A percentile compares a stretch with the other conserved stretches of the same genome.
Evolutionary conservation across 2,113 vertebrate species (phyloP).

Genomic region (Clarias macrocephalus): DNA sequence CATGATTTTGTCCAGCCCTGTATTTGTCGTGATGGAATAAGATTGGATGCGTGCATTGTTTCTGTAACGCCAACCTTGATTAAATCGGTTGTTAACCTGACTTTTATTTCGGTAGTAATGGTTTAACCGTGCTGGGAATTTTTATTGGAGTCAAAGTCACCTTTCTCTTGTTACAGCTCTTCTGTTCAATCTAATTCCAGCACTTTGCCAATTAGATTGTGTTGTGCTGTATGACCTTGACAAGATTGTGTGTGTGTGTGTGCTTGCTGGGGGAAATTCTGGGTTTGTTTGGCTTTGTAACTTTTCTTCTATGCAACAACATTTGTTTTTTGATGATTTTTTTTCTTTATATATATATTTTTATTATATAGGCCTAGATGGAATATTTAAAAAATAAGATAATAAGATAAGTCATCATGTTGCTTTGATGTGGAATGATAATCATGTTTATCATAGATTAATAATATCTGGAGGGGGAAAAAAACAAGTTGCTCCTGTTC

Average conservation of each 20-base stretch:
- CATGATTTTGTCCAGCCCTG: neutral
- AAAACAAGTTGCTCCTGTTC: too few relatives aligned
- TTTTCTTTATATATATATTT: neutral
- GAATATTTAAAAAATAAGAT: neutral
- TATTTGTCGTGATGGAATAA: neutral
- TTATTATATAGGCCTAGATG: neutral
- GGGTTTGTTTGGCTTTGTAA: neutral
- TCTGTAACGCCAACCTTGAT: neutral
- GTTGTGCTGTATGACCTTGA: conserved; percentile 20
- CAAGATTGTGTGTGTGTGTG: neutral
- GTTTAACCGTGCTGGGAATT: conserved; percentile 1
- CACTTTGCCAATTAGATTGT: conserved; percentile 3
- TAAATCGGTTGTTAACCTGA: neutral
- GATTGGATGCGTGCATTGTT: neutral
- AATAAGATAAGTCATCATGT: too few relatives aligned
- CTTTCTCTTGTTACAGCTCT: conserved; percentile 30
- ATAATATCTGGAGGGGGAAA: neutral
- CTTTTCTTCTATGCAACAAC: neutral
- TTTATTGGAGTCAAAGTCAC: conserved; percentile 16
- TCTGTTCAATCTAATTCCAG: conserved; percentile 15
- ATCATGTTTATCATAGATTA: neutral
- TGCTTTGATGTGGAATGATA: neutral
- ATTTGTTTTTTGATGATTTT: neutral
- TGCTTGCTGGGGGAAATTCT: neutral
- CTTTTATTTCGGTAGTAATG: neutral